A percentile compares a stretch with the other conserved stretches of the same genome.
phyloP scores from a whole-genome alignment of 2,113 vertebrate genomes.

The Arothron firmamentum region DNA sequence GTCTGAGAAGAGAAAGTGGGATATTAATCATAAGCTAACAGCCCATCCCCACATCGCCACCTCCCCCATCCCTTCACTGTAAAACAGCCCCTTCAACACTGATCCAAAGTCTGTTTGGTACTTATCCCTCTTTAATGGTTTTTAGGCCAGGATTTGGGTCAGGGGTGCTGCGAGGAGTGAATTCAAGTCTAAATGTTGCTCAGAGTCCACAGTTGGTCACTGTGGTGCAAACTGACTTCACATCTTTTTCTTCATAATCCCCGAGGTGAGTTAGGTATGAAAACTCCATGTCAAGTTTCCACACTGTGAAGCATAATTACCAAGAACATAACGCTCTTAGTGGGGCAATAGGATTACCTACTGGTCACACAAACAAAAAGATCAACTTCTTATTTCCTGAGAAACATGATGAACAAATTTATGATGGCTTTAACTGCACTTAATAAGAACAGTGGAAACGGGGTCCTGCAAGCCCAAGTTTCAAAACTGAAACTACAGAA shows the following conservation, averaged over 20 bases:
- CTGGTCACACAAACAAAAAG: constrained; percentile 62
- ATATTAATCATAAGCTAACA: constrained; percentile 59
- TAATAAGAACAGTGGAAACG: no score
- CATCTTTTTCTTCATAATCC: constrained; percentile 3
- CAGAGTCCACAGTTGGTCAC: not conserved
- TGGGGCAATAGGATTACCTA: constrained; percentile 61
- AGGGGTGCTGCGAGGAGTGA: constrained; percentile 30
- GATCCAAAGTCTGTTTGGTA: constrained; percentile 52
- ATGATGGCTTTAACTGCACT: no score
- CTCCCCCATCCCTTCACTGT: constrained; percentile 19
- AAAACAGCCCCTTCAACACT: constrained; percentile 47
- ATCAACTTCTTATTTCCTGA: constrained; percentile 47
- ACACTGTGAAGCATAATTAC: constrained; percentile 27
- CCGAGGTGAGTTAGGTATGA: constrained; percentile 26
- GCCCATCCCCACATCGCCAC: constrained; percentile 12
- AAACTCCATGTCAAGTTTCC: constrained; percentile 7
- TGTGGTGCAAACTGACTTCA: not conserved
- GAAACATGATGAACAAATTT: constrained; percentile 10
- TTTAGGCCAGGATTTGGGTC: constrained; percentile 51
- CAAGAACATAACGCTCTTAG: constrained; percentile 59
- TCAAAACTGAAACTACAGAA: no score
- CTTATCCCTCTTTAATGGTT: constrained; percentile 51
- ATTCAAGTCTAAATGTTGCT: constrained; percentile 18
- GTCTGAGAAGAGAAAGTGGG: constrained; percentile 44
- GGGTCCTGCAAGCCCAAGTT: no score